Evolutionary conservation across 2,888 invertebrate genomes (phyloP).

Genomic region (Tinea trinotella): DNA sequence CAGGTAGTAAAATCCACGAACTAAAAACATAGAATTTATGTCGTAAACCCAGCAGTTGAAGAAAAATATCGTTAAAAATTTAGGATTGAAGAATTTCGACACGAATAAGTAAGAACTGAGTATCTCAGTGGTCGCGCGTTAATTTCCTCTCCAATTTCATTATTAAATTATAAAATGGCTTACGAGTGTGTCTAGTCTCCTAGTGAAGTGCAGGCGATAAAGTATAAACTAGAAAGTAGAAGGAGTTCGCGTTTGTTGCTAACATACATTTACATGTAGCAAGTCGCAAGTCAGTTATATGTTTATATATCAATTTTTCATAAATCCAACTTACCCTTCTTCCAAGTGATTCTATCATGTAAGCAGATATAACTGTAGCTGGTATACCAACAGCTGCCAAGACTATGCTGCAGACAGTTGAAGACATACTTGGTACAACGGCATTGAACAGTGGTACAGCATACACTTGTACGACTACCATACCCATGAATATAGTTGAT

Average conservation of each 20-base stretch:
- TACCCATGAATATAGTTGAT: conserved; percentile 44
- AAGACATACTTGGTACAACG: conserved; percentile 40
- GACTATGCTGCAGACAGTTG: conserved; percentile 39
- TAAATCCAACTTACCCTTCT: conserved; percentile 45
- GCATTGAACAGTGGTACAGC: conserved; percentile 44
- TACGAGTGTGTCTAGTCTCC: too few relatives aligned
- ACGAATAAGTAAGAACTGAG: too few relatives aligned
- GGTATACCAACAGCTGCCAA: conserved; percentile 35
- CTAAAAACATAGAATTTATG: too few relatives aligned
- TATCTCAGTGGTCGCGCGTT: too few relatives aligned
- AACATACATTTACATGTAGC: conserved; percentile 52
- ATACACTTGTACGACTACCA: conserved; percentile 47
- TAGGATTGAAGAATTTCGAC: too few relatives aligned
- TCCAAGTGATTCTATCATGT: conserved; percentile 40
- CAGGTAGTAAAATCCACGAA: too few relatives aligned
- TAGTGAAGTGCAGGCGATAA: conserved; percentile 34
- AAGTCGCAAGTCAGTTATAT: conserved; percentile 30
- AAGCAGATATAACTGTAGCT: conserved; percentile 39
- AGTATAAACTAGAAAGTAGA: conserved; percentile 40
- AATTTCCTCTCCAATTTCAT: too few relatives aligned
- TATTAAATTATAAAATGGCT: too few relatives aligned
- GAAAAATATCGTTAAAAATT: too few relatives aligned
- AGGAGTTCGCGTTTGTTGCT: conserved; percentile 47
- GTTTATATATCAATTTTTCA: neutral
- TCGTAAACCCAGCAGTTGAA: too few relatives aligned